Conservation (phyloP, 2,797 vertebrate species). For the Bradypus variegatus region DNA sequence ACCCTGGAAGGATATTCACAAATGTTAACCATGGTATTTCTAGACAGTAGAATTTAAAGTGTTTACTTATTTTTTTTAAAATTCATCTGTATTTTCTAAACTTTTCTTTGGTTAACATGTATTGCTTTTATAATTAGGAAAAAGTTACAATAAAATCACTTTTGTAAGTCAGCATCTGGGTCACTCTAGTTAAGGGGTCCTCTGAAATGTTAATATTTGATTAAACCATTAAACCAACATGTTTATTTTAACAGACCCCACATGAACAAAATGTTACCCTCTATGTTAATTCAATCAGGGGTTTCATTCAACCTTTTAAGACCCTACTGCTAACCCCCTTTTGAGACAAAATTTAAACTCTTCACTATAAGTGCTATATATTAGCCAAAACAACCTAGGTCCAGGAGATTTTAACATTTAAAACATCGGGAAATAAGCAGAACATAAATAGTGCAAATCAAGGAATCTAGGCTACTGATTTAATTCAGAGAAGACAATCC, state of each 20-base stretch:
- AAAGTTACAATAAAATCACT: not conserved
- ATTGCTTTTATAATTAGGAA: not conserved
- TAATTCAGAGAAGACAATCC: slow-evolving; percentile 1
- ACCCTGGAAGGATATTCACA: not conserved
- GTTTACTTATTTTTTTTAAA: not conserved
- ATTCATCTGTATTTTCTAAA: slow-evolving; percentile 1
- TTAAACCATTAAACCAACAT: not conserved
- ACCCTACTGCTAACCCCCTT: not conserved
- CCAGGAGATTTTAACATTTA: not conserved
- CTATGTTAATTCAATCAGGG: not conserved
- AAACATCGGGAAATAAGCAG: not conserved
- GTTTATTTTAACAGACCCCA: slow-evolving; percentile 6
- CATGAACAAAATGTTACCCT: not conserved
- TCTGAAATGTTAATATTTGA: slow-evolving; percentile 1
- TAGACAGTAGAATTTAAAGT: not conserved
- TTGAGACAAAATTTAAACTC: not conserved
- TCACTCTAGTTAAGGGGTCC: not conserved
- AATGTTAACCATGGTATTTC: not conserved
- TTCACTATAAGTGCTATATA: not conserved
- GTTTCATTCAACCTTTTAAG: slow-evolving; percentile 25
- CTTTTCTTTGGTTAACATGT: slow-evolving; percentile 1
- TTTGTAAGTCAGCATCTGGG: slow-evolving; percentile 4
- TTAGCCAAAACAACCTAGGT: not conserved
- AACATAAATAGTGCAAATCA: slow-evolving; percentile 5
- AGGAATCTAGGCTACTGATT: not conserved